Evolutionary conservation across 2,888 invertebrate genomes (phyloP).

Genomic region (Caenorhabditis sinica): DNA sequence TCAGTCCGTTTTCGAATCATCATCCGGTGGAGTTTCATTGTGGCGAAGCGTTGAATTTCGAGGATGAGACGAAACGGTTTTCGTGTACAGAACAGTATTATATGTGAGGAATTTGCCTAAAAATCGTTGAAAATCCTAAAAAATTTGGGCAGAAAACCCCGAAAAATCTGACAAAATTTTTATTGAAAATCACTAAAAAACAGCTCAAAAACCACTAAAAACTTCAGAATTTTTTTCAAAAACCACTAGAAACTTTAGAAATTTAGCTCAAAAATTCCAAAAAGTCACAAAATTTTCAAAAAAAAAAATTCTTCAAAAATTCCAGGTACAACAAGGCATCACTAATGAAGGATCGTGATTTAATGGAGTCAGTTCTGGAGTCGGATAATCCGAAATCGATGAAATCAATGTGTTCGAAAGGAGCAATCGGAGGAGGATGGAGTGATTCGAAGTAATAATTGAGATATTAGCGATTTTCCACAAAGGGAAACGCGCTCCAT

Average conservation of each 20-base stretch:
- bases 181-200: too few relatives aligned
- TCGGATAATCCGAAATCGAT: slow-evolving; percentile 48
- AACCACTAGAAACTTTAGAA: too few relatives aligned
- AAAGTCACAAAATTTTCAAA: not conserved
- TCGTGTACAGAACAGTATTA: slow-evolving; percentile 65
- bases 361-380: slow-evolving; percentile 36
- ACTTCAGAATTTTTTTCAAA: too few relatives aligned
- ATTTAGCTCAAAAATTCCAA: too few relatives aligned
- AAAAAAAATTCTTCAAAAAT: not conserved
- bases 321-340: slow-evolving; percentile 65
- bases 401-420: slow-evolving; percentile 57
- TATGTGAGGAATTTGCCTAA: slow-evolving; percentile 21
- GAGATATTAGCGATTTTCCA: not conserved
- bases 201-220: too few relatives aligned
- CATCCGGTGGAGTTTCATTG: slow-evolving; percentile 56
- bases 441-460: slow-evolving; percentile 33
- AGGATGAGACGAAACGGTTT: slow-evolving; percentile 3
- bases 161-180: too few relatives aligned
- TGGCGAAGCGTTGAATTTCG: slow-evolving; percentile 22
- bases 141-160: too few relatives aligned
- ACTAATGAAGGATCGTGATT: slow-evolving; percentile 9
- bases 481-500: too few relatives aligned
- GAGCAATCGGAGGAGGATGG: slow-evolving; percentile 32
- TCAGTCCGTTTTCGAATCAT: slow-evolving; percentile 65
- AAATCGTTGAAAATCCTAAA: too few relatives aligned